These are phyloP conservation scores for Galerucella nymphaeae DNA, from an alignment of 2,888 invertebrate species.

Conservation along the genomic window DNA sequence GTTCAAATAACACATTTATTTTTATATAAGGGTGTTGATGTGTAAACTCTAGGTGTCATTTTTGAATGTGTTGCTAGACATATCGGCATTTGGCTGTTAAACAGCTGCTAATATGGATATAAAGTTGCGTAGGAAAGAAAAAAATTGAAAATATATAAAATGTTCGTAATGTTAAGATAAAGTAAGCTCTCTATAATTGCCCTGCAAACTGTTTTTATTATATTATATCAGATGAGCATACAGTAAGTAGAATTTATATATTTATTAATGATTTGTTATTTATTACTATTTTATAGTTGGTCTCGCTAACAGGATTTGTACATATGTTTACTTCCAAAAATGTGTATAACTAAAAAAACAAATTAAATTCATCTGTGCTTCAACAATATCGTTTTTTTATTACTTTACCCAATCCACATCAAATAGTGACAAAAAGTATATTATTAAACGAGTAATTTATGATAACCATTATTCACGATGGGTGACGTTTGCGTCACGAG, in stretches of 20 bases:
- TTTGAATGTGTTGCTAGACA: conserved; percentile 52
- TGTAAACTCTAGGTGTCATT: conserved; percentile 49
- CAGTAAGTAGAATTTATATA: conserved; percentile 56
- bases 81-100: conserved; percentile 55
- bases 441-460: too few relatives aligned
- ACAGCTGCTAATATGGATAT: conserved; percentile 49
- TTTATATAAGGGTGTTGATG: conserved; percentile 45
- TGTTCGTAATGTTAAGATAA: conserved; percentile 43
- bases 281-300: conserved; percentile 63
- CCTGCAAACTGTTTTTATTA: conserved; percentile 41
- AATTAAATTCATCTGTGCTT: conserved; percentile 63
- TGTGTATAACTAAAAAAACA: conserved; percentile 63
- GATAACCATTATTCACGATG: too few relatives aligned
- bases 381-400: conserved; percentile 34
- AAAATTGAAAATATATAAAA: conserved; percentile 42
- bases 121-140: conserved; percentile 42
- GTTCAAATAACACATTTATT: conserved; percentile 11
- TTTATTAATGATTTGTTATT: conserved; percentile 61
- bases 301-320: conserved; percentile 65
- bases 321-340: conserved; percentile 62
- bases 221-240: conserved; percentile 52
- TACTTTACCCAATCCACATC: not conserved
- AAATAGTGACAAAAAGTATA: too few relatives aligned
- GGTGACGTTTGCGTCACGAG: too few relatives aligned
- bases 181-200: conserved; percentile 58